These are phyloP conservation scores for Gymnoscopelus microlampas DNA, from an alignment of 2,797 vertebrate species.

Conservation along the genomic window DNA sequence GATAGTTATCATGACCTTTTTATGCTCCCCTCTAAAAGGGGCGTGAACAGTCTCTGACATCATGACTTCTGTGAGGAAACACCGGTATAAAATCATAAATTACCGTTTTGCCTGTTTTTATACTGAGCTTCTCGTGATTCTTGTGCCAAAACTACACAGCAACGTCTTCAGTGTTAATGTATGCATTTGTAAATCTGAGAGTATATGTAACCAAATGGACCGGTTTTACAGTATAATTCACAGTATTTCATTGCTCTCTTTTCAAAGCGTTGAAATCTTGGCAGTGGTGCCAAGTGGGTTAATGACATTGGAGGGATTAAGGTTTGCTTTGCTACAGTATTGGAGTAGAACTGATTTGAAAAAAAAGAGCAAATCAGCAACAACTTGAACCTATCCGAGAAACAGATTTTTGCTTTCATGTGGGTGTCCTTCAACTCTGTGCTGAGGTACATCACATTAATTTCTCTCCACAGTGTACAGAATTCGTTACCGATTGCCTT, in stretches of 20 bases:
- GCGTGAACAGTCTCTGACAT: too few relatives aligned
- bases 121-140: too few relatives aligned
- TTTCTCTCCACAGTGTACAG: conserved; percentile 43
- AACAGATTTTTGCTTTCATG: conserved; percentile 27
- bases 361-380: conserved; percentile 27
- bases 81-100: too few relatives aligned
- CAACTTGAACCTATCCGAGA: conserved; percentile 36
- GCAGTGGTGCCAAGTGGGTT: conserved; percentile 71
- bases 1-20: too few relatives aligned
- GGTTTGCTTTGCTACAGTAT: conserved; percentile 51
- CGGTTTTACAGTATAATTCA: too few relatives aligned
- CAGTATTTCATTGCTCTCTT: conserved; percentile 28
- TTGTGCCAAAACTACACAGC: too few relatives aligned
- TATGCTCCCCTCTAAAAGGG: too few relatives aligned
- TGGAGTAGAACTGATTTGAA: conserved; percentile 47
- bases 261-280: conserved; percentile 57
- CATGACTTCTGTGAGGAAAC: too few relatives aligned
- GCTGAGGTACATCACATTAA: conserved; percentile 37
- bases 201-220: too few relatives aligned
- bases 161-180: too few relatives aligned
- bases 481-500: conserved; percentile 51
- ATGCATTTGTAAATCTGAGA: too few relatives aligned
- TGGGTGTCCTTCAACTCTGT: conserved; percentile 24
- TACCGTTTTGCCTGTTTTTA: too few relatives aligned
- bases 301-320: conserved; percentile 73